Evolutionary conservation across 2,797 vertebrate genomes (phyloP), one percentile per base, ranked within the genome.

Genomic region (Malacoctenus gilli): DNA sequence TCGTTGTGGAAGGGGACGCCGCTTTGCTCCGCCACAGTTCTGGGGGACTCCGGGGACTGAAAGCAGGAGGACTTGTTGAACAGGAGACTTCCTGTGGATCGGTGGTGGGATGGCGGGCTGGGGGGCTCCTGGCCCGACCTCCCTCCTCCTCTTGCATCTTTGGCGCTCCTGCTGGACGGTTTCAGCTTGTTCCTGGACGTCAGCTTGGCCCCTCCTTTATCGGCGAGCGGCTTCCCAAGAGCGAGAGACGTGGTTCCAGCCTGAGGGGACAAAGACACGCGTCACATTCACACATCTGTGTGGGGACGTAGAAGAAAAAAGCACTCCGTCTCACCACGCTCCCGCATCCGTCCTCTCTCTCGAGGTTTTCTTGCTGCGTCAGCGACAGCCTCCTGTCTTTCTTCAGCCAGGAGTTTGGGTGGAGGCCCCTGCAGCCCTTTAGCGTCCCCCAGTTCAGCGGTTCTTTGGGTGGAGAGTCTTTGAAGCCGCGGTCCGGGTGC

Each of bases 321-420:
- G n/a, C n/a, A n/a, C n/a, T n/a, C n/a, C n/a, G 5, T 6, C 82
- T 84, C 49, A 83, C 84, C 62, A 4, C 37, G 0, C 22, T 44
- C 20, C 39, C 25, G 2, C n/a, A n/a, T n/a, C 9, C 55, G 30
- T 66, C 69, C 9, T 65, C 72, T 0, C 72, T 85, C 10, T 89
- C 88, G 21, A 85, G 9, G 20, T 73, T 86, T 28, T 92, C 88
- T 30, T 85, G 92, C 37, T 91, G 92, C 13, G 85, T 92, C 1
- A 94, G 82, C 0, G 93, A 93, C 80, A 93, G 86, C 66, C 90
- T 75, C 59, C 85, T 62, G 65, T 77, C 74, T 71, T 79, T 93
- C 83, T 90, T 94, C 59, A 95, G 65, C 94, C 94, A 95, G 0
- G 89, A 89, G 62, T 92, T 93, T 6, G 93, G 92, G 61, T 95